Conservation (phyloP, 2,797 vertebrate genomes). For the Sphenodon punctatus region DNA sequence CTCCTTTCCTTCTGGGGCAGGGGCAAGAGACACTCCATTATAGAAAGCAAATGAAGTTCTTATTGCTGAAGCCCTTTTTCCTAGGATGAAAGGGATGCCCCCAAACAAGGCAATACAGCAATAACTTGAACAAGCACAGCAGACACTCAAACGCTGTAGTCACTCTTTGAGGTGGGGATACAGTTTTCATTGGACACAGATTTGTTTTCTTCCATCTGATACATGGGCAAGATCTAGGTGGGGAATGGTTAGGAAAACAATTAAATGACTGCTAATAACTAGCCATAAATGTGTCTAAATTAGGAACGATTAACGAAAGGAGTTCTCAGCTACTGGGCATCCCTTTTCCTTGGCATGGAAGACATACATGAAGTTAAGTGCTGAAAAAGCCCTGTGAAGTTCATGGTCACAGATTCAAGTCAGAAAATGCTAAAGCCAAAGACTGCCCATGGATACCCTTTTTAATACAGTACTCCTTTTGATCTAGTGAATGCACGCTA, state of each 20-base stretch:
- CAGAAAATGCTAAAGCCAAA: constrained; percentile 69
- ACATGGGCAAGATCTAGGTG: not conserved
- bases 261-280: not conserved
- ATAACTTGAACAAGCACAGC: not conserved
- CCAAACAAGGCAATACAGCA: not conserved
- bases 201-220: not conserved
- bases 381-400: constrained; percentile 22
- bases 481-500: not conserved
- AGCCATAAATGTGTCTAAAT: constrained; percentile 4
- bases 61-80: not conserved
- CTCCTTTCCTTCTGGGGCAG: constrained; percentile 27
- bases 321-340: constrained; percentile 4
- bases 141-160: not conserved
- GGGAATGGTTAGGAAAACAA: not conserved
- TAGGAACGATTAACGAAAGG: not conserved
- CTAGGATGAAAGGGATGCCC: rapidly evolving
- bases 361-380: not conserved
- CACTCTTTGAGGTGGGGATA: not conserved
- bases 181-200: rapidly evolving
- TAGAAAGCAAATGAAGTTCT: not conserved
- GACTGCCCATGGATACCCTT: too few relatives aligned
- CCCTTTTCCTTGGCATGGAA: not conserved
- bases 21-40: not conserved
- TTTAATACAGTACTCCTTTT: not conserved
- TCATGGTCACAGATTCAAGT: constrained; percentile 23